phyloP scores from a whole-genome alignment of 2,888 invertebrate species.

The Acronicta alni region DNA sequence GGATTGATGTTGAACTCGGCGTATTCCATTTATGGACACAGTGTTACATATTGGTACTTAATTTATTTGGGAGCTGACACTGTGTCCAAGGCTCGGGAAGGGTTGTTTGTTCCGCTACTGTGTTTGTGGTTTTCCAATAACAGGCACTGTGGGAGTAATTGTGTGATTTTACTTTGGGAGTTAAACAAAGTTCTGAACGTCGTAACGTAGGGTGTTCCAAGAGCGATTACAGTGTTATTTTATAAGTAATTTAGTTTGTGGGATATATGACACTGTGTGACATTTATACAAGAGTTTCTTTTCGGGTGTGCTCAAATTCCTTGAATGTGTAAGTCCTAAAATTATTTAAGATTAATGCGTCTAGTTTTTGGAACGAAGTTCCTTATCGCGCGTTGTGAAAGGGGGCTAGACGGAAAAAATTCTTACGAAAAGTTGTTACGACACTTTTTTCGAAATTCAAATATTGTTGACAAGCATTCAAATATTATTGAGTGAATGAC shows the following conservation, averaged over 20 bases:
- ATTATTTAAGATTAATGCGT: constrained; percentile 4
- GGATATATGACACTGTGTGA: constrained; percentile 34
- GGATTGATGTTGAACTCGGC: constrained; percentile 54
- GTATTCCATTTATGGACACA: constrained; percentile 42
- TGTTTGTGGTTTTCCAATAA: constrained; percentile 45
- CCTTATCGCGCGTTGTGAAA: too few species aligned
- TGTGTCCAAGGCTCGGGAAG: constrained; percentile 30
- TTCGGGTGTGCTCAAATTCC: constrained; percentile 30
- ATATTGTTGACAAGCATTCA: too few species aligned
- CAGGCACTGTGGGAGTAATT: constrained; percentile 24
- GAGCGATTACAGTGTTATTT: constrained; percentile 11
- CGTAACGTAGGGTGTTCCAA: constrained; percentile 46
- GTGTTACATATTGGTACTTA: constrained; percentile 33
- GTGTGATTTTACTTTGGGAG: constrained; percentile 27
- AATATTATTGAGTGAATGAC: too few species aligned
- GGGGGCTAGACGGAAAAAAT: too few species aligned
- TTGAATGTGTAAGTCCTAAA: constrained; percentile 33
- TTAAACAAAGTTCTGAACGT: constrained; percentile 46
- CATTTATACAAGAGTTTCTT: constrained; percentile 13
- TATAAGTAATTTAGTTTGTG: constrained; percentile 8
- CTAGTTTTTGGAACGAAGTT: constrained; percentile 28
- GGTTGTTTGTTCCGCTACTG: constrained; percentile 39
- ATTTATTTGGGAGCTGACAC: constrained; percentile 18
- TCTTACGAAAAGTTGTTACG: too few species aligned
- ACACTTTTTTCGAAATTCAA: too few species aligned